Percentiles rank a stretch among this genome's conserved stretches.
These are phyloP conservation scores for Zoroaster sp. DNA, from an alignment of 53 echinoderm and acorn worm species.

Conservation along the genomic window DNA sequence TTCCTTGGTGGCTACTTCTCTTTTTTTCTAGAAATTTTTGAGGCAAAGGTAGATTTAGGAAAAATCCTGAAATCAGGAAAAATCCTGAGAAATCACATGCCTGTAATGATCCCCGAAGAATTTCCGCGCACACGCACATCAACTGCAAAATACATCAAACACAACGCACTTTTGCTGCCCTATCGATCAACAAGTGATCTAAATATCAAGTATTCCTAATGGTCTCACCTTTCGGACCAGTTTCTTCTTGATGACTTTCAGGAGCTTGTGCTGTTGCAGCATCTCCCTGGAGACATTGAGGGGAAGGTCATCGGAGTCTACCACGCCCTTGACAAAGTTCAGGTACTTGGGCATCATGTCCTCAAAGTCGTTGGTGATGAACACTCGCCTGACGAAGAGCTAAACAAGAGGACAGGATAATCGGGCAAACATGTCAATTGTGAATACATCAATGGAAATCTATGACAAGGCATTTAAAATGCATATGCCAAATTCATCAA, in stretches of 20 bases:
- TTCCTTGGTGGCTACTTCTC: too few species aligned
- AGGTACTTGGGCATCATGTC: conserved; percentile 99
- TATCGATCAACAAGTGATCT: background rate
- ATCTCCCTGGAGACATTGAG: conserved; percentile 97
- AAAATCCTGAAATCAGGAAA: too few species aligned
- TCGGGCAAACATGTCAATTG: background rate
- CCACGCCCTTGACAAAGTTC: conserved; percentile 92
- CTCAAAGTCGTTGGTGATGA: conserved; percentile 99
- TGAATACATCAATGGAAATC: background rate
- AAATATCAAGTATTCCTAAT: too few species aligned
- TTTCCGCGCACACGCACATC: too few species aligned
- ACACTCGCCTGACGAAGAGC: conserved; percentile 93
- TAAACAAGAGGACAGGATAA: conserved; percentile 32
- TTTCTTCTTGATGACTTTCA: conserved; percentile 99
- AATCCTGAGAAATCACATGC: too few species aligned
- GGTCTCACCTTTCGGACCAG: conserved; percentile 96
- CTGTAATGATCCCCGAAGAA: too few species aligned
- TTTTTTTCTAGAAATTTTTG: too few species aligned
- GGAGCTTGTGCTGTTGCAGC: conserved; percentile 97
- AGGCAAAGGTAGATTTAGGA: too few species aligned
- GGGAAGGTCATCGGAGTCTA: conserved; percentile 96
- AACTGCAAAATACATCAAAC: too few species aligned
- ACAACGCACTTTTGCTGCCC: too few species aligned
- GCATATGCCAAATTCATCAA: too few species aligned
- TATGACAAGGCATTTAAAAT: background rate